These are phyloP conservation scores for Hylyphantes graminicola DNA, from an alignment of 1,140 invertebrate genomes.

Conservation along the genomic window DNA sequence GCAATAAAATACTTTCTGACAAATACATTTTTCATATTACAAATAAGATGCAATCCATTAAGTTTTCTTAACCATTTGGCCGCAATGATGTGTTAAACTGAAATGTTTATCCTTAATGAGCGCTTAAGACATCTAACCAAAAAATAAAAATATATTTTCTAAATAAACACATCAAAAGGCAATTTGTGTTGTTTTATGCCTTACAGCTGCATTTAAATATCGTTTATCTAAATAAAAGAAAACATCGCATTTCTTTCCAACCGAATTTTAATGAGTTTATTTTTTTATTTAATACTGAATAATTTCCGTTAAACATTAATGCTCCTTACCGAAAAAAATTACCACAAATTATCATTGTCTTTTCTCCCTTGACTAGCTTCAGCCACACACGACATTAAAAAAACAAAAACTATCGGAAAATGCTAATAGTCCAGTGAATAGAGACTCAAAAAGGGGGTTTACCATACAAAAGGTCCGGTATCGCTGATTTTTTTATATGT, in stretches of 20 bases:
- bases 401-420: too few species aligned
- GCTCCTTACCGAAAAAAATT: not conserved
- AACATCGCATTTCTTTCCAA: not conserved
- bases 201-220: conserved; percentile 37
- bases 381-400: too few species aligned
- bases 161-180: conserved; percentile 34
- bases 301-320: not conserved
- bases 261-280: conserved; percentile 25
- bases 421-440: too few species aligned
- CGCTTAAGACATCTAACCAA: not conserved
- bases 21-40: not conserved
- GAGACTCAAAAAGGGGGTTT: too few species aligned
- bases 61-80: not conserved
- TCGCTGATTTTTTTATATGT: too few species aligned
- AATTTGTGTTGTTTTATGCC: conserved; percentile 25
- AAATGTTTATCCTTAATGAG: not conserved
- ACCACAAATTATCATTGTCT: too few species aligned
- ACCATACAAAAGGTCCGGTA: too few species aligned
- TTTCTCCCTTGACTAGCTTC: too few species aligned
- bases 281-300: not conserved
- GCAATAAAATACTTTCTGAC: not conserved
- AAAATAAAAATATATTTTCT: not conserved
- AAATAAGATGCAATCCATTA: not conserved
- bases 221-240: conserved; percentile 22
- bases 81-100: not conserved